These are phyloP conservation scores for Glaucomys volans DNA, from an alignment of 2,113 vertebrate species.

Conservation along the genomic window DNA sequence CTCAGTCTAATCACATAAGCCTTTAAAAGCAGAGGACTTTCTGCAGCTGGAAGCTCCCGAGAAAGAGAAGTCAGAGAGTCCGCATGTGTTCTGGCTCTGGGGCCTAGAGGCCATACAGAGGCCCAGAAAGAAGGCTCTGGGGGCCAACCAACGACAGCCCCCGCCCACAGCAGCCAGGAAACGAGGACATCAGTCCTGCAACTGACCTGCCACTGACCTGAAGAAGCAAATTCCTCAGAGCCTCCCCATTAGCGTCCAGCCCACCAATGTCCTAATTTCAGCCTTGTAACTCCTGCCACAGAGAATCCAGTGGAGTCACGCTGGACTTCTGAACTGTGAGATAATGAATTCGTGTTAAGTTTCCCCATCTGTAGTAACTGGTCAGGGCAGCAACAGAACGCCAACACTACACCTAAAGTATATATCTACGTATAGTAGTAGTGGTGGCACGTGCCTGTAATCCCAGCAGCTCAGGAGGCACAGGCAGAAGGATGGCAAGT, in stretches of 20 bases:
- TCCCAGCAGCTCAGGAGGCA: no score
- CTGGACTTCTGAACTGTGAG: neutral
- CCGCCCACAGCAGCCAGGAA: neutral
- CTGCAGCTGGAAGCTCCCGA: neutral
- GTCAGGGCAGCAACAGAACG: neutral
- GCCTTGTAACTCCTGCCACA: neutral
- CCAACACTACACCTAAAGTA: neutral
- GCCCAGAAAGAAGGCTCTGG: neutral
- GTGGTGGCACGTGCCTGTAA: no score
- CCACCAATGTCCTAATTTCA: neutral
- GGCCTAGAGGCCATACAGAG: fast-evolving
- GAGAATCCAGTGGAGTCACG: neutral
- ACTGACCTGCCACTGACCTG: neutral
- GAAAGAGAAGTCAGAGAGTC: neutral
- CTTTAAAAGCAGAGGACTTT: neutral
- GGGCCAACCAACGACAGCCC: no score
- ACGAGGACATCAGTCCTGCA: neutral
- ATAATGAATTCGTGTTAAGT: neutral
- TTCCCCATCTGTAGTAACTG: neutral
- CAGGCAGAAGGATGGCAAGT: no score
- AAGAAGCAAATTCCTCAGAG: neutral
- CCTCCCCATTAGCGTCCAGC: neutral
- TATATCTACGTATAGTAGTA: no score
- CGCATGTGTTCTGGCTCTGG: fast-evolving
- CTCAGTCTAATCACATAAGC: neutral